phyloP scores from a whole-genome alignment of 2,888 invertebrate genomes.

The Phymatocera aterrima region DNA sequence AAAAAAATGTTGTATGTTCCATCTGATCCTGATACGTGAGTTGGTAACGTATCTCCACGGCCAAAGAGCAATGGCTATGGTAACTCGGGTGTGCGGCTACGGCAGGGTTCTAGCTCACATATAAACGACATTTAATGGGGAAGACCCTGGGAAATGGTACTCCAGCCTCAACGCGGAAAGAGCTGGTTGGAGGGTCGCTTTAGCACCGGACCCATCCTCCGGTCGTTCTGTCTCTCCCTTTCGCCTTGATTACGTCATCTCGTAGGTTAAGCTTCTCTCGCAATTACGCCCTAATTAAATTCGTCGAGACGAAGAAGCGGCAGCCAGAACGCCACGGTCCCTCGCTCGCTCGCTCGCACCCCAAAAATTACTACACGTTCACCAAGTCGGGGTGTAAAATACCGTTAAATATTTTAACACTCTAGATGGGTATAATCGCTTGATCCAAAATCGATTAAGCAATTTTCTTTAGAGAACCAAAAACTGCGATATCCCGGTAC shows the following conservation, averaged over 20 bases:
- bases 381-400: too few relatives aligned
- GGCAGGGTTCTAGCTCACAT: conserved; percentile 49
- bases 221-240: conserved; percentile 41
- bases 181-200: conserved; percentile 40
- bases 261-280: conserved; percentile 53
- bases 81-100: not conserved
- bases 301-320: conserved; percentile 44
- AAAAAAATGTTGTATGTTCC: too few relatives aligned
- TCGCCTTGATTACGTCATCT: conserved; percentile 55
- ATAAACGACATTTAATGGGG: conserved; percentile 55
- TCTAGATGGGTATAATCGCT: too few relatives aligned
- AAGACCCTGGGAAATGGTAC: conserved; percentile 43
- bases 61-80: conserved; percentile 22
- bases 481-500: too few relatives aligned
- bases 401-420: too few relatives aligned
- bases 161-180: conserved; percentile 35
- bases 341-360: too few relatives aligned
- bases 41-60: not conserved
- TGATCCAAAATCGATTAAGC: too few relatives aligned
- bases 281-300: conserved; percentile 55
- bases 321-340: not conserved
- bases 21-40: not conserved
- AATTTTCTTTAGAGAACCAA: too few relatives aligned
- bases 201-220: conserved; percentile 38
- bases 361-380: too few relatives aligned